Evolutionary conservation across 2,888 invertebrate species (phyloP).

Genomic region (Agrotis exclamationis): DNA sequence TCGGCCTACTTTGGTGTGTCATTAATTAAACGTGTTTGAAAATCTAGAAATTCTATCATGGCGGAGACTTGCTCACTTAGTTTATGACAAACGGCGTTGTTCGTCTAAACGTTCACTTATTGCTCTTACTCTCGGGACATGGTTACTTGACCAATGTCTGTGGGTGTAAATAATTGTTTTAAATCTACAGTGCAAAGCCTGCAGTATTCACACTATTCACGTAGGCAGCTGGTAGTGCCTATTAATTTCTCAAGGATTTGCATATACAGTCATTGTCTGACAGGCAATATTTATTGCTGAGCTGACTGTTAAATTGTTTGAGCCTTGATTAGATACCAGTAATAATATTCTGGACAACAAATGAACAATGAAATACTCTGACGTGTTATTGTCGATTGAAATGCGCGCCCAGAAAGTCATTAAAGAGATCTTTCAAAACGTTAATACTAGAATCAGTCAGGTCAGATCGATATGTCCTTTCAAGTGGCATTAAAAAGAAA

Average conservation of each 20-base stretch:
- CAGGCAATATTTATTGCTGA: slow-evolving; percentile 34
- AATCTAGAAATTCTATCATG: background rate
- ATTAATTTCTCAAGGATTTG: slow-evolving; percentile 52
- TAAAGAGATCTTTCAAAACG: background rate
- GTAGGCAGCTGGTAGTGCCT: slow-evolving; percentile 35
- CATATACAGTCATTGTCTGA: slow-evolving; percentile 48
- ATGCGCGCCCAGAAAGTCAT: background rate
- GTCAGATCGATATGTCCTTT: background rate
- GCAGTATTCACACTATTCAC: slow-evolving; percentile 51
- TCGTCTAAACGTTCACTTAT: slow-evolving; percentile 21
- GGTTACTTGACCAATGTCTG: slow-evolving; percentile 51
- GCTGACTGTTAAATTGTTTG: slow-evolving; percentile 28
- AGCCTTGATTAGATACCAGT: slow-evolving; percentile 30
- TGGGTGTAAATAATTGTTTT: slow-evolving; percentile 56
- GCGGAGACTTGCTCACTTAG: slow-evolving; percentile 8
- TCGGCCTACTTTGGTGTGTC: background rate
- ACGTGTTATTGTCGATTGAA: background rate
- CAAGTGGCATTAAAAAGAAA: background rate
- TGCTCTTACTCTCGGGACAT: slow-evolving; percentile 33
- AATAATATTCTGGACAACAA: slow-evolving; percentile 13
- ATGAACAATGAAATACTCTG: slow-evolving; percentile 18
- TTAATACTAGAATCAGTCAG: background rate
- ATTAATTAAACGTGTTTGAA: background rate
- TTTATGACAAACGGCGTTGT: slow-evolving; percentile 25
- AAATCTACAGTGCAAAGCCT: slow-evolving; percentile 28